Base-by-base conservation (phyloP, 2,888 invertebrate genomes). In the Drosophila neonasuta region DNA sequence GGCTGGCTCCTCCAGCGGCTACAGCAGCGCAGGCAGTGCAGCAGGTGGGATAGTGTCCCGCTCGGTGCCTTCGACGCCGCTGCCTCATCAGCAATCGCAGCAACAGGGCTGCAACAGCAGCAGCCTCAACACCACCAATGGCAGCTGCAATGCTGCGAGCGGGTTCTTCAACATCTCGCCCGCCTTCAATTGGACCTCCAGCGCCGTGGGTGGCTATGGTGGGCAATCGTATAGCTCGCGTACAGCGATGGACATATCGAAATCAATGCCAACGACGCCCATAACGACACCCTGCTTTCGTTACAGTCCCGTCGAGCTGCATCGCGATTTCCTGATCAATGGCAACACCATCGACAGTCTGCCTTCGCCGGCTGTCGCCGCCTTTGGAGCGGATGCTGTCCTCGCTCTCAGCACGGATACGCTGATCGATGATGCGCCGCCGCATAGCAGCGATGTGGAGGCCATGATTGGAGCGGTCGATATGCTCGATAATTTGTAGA, bases 231-330 rank as follows among this genome's bases (percentile, higher is more conserved):
- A 71, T 17, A 60, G 62, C 9, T 41, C 85, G 0, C 81, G 88
- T 36, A 80, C 75, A 15, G 71, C 80, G n/a, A 92, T 93, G 76
- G 93, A 93, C 42, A 92, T 93, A 77, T 95, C 95, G 11, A 94
- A 95, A 87, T 96, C 96, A 0, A 95, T 95, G 90, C 96, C 96
- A 24, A 94, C 95, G 2, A 95, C 95, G 15, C 96, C 96, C 13
- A 92, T 94, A 78, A 89, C 85, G 89, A 92, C 93, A 45, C 89
- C 88, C 8, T 81, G 86, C 60, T 93, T 94, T 79, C 93, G 93
- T 65, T 94, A 93, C 82, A 93, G 93, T 74, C 91, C 91, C 3
- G 77, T 80, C 0, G 91, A 90, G 52, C 79, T 88, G 64, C 88
- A 88, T 70, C 87, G 90, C 68, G 93, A 94, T 87, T 94, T 92